These are phyloP conservation scores for Psilanteris sp. DNA, from an alignment of 1,140 invertebrate genomes.

Conservation along the genomic window DNA sequence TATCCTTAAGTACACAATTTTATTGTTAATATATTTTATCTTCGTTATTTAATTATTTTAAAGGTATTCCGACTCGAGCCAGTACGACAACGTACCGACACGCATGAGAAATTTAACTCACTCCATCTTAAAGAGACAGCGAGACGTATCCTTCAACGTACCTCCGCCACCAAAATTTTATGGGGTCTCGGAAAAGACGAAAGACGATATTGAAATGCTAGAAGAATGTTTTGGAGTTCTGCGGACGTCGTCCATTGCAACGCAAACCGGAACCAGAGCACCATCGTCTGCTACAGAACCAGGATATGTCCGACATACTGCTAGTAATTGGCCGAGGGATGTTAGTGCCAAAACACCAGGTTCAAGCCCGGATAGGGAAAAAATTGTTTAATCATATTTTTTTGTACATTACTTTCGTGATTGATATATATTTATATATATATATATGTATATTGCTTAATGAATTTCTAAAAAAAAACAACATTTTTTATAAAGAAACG, in stretches of 20 bases:
- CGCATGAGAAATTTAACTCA: constrained; percentile 72
- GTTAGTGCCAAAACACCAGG: constrained; percentile 80
- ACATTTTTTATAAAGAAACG: constrained; percentile 45
- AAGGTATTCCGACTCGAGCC: constrained; percentile 77
- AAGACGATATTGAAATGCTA: constrained; percentile 76
- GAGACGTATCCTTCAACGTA: constrained; percentile 73
- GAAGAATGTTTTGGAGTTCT: constrained; percentile 77
- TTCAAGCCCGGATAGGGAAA: constrained; percentile 81
- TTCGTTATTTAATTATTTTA: too few relatives aligned
- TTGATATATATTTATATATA: too few relatives aligned
- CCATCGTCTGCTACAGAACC: constrained; percentile 84
- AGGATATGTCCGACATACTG: constrained; percentile 85
- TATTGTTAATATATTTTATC: neutral
- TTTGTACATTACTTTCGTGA: too few relatives aligned
- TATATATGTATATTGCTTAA: too few relatives aligned
- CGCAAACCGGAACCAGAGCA: constrained; percentile 66
- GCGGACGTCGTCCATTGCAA: constrained; percentile 78
- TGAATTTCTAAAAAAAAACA: neutral
- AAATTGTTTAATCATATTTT: constrained; percentile 39
- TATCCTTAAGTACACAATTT: too few relatives aligned
- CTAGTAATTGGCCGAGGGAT: constrained; percentile 83
- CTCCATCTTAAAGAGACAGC: constrained; percentile 69
- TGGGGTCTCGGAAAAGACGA: constrained; percentile 54
- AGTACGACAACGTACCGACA: constrained; percentile 78
- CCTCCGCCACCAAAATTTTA: constrained; percentile 69